Base-by-base conservation (phyloP, 2,113 vertebrate genomes). In the Paramormyrops kingsleyae region DNA sequence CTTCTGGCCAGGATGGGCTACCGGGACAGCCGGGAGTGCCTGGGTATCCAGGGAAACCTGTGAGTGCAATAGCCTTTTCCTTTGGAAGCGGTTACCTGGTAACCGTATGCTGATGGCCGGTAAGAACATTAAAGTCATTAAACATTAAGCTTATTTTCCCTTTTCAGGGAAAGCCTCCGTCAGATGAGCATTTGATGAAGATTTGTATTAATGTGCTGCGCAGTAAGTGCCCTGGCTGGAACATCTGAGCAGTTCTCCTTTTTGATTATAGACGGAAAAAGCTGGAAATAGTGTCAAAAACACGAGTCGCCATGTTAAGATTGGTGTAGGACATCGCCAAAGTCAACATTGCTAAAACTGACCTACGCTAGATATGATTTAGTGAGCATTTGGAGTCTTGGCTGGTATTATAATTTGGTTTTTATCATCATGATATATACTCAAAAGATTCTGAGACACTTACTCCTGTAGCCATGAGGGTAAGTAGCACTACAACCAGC, bases 21-120 rank as follows among this genome's bases (percentile, higher is more conserved):
- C 94, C 94, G 0, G 96, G 96, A 17, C 94, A 94, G 87, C 94
- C 95, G 0, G 96, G 96, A 0, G 92, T 93, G 49, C 95, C 95
- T 8, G 96, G 96, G 80, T 93, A 93, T 92, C 95, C 95, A 8
- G 96, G 96, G 27, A 96, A 96, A 92, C 96, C 95, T 50, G 96
- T 96, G 89, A 95, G 95, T 94, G 21, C 52, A 39, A 46, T 89
- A 12, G 46, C 17, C 24, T 77, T 87, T 39, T 74, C 59, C 4
- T 91, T 17, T 35, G 1, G 74, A 46, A 53, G 27, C 4, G 3
- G 27, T 21, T 52, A 35, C 42, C 70, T 59, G 62, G 3, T 27
- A 70, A 70, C 27, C 0, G 4, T 12, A 31, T 31, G 62, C 62
- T 31, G 10, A 70, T 31, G n/a, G 1, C n/a, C 2, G 59, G 27